Evolutionary conservation across 2,797 vertebrate species (phyloP).

Genomic region (Muscicapa striata): DNA sequence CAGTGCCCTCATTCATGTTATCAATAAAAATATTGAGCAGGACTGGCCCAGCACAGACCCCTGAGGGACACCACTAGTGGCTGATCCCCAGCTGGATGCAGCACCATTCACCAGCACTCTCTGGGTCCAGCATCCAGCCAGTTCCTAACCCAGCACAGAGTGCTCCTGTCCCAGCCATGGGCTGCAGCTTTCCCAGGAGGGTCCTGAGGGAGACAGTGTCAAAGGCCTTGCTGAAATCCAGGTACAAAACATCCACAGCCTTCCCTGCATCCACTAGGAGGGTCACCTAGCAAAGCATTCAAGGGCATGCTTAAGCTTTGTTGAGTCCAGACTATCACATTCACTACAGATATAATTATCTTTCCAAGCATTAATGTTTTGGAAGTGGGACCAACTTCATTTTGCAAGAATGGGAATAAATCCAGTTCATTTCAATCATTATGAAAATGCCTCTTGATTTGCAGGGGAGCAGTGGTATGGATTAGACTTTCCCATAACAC

Average conservation of each 20-base stretch:
- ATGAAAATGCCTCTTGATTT: neutral
- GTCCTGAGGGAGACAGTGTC: neutral
- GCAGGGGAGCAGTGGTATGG: neutral
- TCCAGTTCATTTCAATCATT: neutral
- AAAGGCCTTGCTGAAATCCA: neutral
- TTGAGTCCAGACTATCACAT: neutral
- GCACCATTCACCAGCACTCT: accelerated
- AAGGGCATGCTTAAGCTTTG: neutral
- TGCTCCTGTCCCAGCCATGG: neutral
- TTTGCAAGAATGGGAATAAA: neutral
- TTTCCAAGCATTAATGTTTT: neutral
- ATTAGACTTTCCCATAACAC: neutral
- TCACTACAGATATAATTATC: accelerated
- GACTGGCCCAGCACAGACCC: neutral
- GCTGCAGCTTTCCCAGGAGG: neutral
- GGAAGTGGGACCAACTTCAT: neutral
- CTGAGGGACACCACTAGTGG: neutral
- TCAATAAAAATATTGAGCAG: neutral
- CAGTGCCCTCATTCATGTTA: accelerated
- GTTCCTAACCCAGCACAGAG: neutral
- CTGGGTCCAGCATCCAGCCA: accelerated
- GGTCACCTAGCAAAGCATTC: neutral
- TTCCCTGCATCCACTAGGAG: accelerated
- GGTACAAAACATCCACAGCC: neutral
- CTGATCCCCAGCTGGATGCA: neutral